phyloP scores from a whole-genome alignment of 1,140 invertebrate genomes.

The Drosophila orosa region DNA sequence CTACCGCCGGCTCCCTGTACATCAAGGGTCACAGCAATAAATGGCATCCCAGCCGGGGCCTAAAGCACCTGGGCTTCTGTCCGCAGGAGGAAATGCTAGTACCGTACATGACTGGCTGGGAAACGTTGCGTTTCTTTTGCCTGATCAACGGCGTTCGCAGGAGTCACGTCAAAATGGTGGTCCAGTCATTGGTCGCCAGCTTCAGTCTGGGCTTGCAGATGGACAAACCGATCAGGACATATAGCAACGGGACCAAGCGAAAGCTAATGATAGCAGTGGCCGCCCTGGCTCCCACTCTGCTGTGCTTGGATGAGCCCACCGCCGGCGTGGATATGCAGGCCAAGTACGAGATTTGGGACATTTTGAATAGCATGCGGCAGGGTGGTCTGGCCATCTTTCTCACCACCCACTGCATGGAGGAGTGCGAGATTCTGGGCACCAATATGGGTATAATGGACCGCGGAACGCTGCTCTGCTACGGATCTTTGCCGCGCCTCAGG shows the following conservation, averaged over 20 bases:
- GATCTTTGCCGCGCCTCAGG: conserved; percentile 81
- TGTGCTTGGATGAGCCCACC: conserved; percentile 95
- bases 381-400: conserved; percentile 76
- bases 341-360: conserved; percentile 94
- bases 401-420: conserved; percentile 89
- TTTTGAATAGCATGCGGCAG: conserved; percentile 61
- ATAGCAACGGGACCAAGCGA: conserved; percentile 93
- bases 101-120: conserved; percentile 54
- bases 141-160: conserved; percentile 33
- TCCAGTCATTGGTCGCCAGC: conserved; percentile 14
- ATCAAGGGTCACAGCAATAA: conserved; percentile 34
- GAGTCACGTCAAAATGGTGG: background rate
- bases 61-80: conserved; percentile 89
- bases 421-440: conserved; percentile 91
- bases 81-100: conserved; percentile 91
- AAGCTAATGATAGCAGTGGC: conserved; percentile 95
- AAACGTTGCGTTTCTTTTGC: conserved; percentile 46
- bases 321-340: conserved; percentile 96
- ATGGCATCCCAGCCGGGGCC: background rate
- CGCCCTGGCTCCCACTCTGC: conserved; percentile 89
- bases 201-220: conserved; percentile 27
- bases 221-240: conserved; percentile 69
- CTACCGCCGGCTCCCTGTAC: conserved; percentile 43
- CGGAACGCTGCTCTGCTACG: conserved; percentile 86
- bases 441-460: conserved; percentile 91